Evolutionary conservation across 2,113 vertebrate genomes (phyloP).

Genomic region (Pipra filicauda): DNA sequence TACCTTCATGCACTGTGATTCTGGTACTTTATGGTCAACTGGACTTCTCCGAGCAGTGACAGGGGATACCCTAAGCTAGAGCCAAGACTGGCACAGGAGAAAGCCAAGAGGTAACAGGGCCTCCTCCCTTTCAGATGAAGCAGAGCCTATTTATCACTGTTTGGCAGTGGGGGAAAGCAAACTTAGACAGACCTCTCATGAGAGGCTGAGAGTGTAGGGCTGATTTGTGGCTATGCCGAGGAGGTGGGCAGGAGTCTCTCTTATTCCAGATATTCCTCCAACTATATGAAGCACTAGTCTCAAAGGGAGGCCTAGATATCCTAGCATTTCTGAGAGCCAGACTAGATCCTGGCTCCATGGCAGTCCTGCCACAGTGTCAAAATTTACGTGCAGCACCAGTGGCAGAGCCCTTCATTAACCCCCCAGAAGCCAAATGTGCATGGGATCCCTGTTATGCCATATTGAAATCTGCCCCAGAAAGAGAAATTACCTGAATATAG

Average conservation of each 20-base stretch:
- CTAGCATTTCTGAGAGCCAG: background rate
- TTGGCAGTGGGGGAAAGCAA: background rate
- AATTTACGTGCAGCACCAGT: background rate
- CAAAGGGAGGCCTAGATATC: background rate
- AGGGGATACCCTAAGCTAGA: background rate
- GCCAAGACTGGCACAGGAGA: background rate
- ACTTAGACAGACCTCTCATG: background rate
- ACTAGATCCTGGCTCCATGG: background rate
- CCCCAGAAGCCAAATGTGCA: background rate
- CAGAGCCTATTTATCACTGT: background rate
- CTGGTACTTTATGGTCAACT: background rate
- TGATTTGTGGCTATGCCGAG: background rate
- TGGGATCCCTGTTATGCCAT: background rate
- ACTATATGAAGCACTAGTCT: background rate
- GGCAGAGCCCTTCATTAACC: background rate
- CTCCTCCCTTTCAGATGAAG: background rate
- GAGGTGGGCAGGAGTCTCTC: background rate
- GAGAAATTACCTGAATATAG: background rate
- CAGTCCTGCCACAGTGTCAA: background rate
- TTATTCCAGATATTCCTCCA: background rate
- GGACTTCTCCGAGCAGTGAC: background rate
- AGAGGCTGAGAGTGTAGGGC: background rate
- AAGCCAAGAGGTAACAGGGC: background rate
- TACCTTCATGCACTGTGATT: fast-evolving
- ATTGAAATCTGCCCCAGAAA: background rate